phyloP scores from a whole-genome alignment of 23 tunicate species.

The Styela clava region DNA sequence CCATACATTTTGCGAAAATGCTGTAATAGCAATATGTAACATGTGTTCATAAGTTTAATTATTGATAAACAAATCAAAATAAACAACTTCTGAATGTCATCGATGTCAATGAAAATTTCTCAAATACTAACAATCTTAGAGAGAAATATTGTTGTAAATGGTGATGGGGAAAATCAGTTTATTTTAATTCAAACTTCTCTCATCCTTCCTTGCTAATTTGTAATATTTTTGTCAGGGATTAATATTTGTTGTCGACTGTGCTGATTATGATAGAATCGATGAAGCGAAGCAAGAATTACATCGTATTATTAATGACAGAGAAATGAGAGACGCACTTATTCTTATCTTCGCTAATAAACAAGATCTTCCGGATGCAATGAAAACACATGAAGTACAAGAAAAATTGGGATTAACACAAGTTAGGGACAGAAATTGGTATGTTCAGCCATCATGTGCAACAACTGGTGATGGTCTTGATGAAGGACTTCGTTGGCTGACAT shows the following conservation, averaged over 20 bases:
- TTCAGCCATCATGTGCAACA: constrained; percentile 96
- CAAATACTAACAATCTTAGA: no score
- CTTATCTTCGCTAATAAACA: constrained; percentile 95
- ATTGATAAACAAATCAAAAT: no score
- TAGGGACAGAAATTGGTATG: constrained; percentile 76
- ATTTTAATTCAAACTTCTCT: no score
- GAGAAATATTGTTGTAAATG: no score
- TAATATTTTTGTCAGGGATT: constrained; percentile 61
- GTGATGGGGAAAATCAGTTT: no score
- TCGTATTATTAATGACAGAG: constrained; percentile 77
- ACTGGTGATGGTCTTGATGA: constrained; percentile 81
- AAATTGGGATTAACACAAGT: constrained; percentile 57
- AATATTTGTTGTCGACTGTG: constrained; percentile 96
- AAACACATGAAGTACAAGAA: constrained; percentile 59
- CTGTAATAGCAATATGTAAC: no score
- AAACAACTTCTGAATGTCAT: no score
- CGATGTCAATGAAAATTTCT: no score
- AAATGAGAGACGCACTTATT: constrained; percentile 92
- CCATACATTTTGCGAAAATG: no score
- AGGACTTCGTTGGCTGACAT: constrained; percentile 76
- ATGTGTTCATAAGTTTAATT: no score
- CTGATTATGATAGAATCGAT: constrained; percentile 86
- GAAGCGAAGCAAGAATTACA: constrained; percentile 90
- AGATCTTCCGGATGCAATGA: constrained; percentile 88
- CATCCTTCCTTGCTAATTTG: no score